Conservation (phyloP, 2,888 invertebrate species). For the Leucozona laternaria region DNA sequence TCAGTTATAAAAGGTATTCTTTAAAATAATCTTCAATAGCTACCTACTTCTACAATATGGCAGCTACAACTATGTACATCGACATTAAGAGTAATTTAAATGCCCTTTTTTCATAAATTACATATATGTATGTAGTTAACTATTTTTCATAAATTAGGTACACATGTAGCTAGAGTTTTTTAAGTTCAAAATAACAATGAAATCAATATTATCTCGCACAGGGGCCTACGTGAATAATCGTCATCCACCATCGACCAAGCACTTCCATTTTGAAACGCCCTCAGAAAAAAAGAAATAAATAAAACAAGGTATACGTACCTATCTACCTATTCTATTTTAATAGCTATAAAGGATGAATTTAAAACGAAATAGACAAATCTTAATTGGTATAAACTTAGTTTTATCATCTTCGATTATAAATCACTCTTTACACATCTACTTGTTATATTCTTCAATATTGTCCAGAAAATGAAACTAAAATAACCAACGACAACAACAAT, state of each 20-base stretch:
- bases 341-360: not conserved
- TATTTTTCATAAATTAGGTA: not conserved
- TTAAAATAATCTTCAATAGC: not conserved
- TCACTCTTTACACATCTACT: not conserved
- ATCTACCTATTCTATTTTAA: not conserved
- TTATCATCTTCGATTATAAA: not conserved
- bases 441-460: not conserved
- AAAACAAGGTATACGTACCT: not conserved
- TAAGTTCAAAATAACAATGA: not conserved
- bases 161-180: not conserved
- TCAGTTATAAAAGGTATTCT: not conserved
- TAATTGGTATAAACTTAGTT: not conserved
- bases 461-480: not conserved
- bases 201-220: not conserved
- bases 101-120: not conserved
- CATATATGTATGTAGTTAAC: too few species aligned
- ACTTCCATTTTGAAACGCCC: constrained; percentile 47
- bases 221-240: constrained; percentile 34
- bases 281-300: constrained; percentile 6
- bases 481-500: not conserved
- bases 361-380: not conserved
- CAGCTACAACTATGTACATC: not conserved
- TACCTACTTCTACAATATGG: not conserved
- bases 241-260: constrained; percentile 38
- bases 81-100: not conserved